A percentile compares a stretch with the other conserved stretches of the same genome.
phyloP scores from a whole-genome alignment of 2,888 invertebrate genomes.

The Zeuzera pyrina region DNA sequence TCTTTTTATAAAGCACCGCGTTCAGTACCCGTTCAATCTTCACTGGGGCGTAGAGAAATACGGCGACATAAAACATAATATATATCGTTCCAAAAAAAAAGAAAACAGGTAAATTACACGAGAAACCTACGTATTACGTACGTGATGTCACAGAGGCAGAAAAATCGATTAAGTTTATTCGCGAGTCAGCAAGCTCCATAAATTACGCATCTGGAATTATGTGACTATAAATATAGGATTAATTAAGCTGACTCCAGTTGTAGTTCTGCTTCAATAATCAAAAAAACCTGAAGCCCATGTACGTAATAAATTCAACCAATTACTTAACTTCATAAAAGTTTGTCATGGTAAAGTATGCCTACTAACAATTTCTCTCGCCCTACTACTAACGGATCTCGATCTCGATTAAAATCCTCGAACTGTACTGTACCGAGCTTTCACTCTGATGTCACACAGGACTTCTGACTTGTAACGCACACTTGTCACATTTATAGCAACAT shows the following conservation, averaged over 20 bases:
- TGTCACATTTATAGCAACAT: slow-evolving; percentile 37
- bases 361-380: slow-evolving; percentile 12
- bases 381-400: not conserved
- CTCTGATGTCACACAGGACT: not conserved
- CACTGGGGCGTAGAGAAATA: slow-evolving; percentile 50
- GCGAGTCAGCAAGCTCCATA: slow-evolving; percentile 37
- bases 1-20: slow-evolving; percentile 31
- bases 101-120: slow-evolving; percentile 27
- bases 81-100: slow-evolving; percentile 35
- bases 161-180: slow-evolving; percentile 53
- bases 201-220: too few relatives aligned
- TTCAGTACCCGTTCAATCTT: slow-evolving; percentile 47
- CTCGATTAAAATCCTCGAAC: slow-evolving; percentile 1
- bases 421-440: not conserved
- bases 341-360: slow-evolving; percentile 6
- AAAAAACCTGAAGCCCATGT: not conserved
- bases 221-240: too few relatives aligned
- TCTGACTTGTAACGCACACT: slow-evolving; percentile 17
- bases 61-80: slow-evolving; percentile 45
- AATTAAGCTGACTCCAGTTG: too few relatives aligned
- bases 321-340: slow-evolving; percentile 21
- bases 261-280: too few relatives aligned
- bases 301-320: slow-evolving; percentile 13
- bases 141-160: slow-evolving; percentile 52
- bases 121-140: slow-evolving; percentile 27